Conservation (phyloP, 2,797 vertebrate species). For the Characodon lateralis region DNA sequence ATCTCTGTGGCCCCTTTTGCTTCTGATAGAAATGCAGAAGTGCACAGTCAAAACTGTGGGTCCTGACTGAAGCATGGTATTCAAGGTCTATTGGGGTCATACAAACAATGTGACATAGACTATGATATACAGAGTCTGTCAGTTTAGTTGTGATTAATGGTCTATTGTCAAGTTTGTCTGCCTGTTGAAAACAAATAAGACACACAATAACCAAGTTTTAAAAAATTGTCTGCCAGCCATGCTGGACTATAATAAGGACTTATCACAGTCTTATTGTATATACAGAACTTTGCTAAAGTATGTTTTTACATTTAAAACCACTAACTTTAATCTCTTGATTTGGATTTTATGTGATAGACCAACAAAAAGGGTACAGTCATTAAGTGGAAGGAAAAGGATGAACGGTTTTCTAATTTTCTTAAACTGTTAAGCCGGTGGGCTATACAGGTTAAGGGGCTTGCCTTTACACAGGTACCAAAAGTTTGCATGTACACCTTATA, state of each 20-base stretch:
- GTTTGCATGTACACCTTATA: no score
- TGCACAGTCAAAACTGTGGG: not conserved
- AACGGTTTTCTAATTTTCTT: not conserved
- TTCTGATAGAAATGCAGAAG: not conserved
- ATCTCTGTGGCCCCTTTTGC: conserved; percentile 1
- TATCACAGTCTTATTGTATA: no score
- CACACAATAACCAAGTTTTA: conserved; percentile 21
- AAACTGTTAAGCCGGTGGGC: no score
- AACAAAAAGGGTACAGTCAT: not conserved
- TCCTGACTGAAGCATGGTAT: conserved; percentile 11
- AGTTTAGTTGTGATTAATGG: conserved; percentile 45
- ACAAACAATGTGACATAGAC: conserved; percentile 32
- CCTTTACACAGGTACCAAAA: no score
- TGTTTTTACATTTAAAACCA: not conserved
- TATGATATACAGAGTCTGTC: conserved; percentile 7
- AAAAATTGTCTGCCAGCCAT: conserved; percentile 1
- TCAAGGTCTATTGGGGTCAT: not conserved
- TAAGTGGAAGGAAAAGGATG: not conserved
- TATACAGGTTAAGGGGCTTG: no score
- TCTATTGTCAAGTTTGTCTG: conserved; percentile 33
- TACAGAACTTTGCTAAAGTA: not conserved
- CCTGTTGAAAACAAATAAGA: conserved; percentile 11
- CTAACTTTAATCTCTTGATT: no score
- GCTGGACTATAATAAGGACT: not conserved
- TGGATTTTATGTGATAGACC: not conserved